A percentile compares a stretch with the other conserved stretches of the same genome.
phyloP scores from a whole-genome alignment of 2,888 invertebrate species.

The Drosophila conformis region DNA sequence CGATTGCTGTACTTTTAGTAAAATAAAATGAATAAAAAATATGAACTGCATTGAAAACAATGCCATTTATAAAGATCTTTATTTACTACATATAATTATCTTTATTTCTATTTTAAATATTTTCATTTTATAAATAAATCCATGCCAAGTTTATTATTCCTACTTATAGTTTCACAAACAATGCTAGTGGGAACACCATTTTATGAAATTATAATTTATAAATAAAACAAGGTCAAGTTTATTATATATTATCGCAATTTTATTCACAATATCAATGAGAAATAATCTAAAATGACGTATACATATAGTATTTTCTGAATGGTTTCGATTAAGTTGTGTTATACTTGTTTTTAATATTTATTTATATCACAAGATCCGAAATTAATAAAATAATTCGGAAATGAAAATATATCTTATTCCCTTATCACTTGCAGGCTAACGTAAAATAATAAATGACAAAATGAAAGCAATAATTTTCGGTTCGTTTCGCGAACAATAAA shows the following conservation, averaged over 20 bases:
- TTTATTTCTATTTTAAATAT: too few relatives aligned
- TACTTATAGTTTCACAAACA: not conserved
- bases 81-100: not conserved
- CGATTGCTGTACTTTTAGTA: conserved; percentile 2
- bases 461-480: conserved; percentile 27
- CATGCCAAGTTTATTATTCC: not conserved
- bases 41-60: not conserved
- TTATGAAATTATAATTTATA: not conserved
- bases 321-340: not conserved
- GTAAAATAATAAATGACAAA: conserved; percentile 1
- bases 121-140: too few relatives aligned
- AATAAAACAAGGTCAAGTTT: not conserved
- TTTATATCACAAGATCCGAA: not conserved
- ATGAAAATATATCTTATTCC: conserved; percentile 4
- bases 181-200: not conserved
- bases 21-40: conserved; percentile 4
- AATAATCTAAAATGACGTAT: not conserved
- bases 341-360: not conserved
- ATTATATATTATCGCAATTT: not conserved
- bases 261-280: not conserved
- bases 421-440: conserved; percentile 9
- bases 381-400: conserved; percentile 14
- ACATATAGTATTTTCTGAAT: not conserved
- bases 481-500: conserved; percentile 41
- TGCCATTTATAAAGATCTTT: not conserved